A percentile compares a stretch with the other conserved stretches of the same genome.
Conservation (phyloP, 2,888 invertebrate genomes). For the Trachelus tabidus region DNA sequence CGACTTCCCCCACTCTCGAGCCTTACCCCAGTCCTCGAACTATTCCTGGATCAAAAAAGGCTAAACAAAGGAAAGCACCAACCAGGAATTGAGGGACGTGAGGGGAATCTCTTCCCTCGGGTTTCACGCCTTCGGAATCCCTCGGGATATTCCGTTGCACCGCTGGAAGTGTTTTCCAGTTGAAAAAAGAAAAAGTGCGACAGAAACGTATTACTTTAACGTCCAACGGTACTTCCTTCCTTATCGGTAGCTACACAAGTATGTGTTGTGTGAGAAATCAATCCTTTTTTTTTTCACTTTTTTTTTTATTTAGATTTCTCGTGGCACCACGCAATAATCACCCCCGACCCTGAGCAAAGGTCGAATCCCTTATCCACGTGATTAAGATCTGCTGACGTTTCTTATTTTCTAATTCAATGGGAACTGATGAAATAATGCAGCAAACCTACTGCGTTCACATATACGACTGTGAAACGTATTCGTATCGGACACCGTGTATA, state of each 20-base stretch:
- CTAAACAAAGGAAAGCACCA: background rate
- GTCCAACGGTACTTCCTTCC: background rate
- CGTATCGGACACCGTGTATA: no score
- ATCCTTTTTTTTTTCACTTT: background rate
- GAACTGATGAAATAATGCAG: slow-evolving; percentile 24
- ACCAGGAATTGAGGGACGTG: background rate
- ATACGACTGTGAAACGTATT: background rate
- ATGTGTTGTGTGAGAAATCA: background rate
- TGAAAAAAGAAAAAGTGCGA: background rate
- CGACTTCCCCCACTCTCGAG: no score
- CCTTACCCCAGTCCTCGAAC: no score
- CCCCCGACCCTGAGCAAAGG: background rate
- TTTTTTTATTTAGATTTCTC: background rate
- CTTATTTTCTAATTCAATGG: slow-evolving; percentile 25
- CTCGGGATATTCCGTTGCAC: background rate
- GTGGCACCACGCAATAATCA: background rate
- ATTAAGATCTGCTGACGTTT: slow-evolving; percentile 17
- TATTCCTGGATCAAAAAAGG: background rate
- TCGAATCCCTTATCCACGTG: background rate
- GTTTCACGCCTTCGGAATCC: background rate
- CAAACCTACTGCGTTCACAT: slow-evolving; percentile 1
- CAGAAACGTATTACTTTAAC: background rate
- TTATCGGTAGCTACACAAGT: background rate
- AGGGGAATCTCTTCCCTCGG: background rate
- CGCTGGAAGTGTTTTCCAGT: background rate